A percentile compares a stretch with the other conserved stretches of the same genome.
These are phyloP conservation scores for Anthophora plumipes DNA, from an alignment of 2,888 invertebrate species.

Conservation along the genomic window DNA sequence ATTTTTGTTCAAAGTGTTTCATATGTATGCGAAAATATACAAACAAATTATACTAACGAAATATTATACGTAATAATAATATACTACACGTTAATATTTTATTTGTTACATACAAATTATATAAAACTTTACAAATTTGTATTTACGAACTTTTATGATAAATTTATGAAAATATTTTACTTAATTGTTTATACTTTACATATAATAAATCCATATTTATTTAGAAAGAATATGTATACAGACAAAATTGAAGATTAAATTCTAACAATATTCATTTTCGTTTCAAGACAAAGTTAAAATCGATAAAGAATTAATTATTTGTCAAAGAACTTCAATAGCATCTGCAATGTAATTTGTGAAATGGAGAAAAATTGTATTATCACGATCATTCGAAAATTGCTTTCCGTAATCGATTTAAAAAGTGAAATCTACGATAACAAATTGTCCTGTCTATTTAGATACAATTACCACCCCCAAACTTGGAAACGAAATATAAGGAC, in stretches of 20 bases:
- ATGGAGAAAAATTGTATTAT: background rate
- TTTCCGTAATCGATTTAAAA: constrained; percentile 7
- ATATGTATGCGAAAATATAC: background rate
- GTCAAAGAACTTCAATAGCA: background rate
- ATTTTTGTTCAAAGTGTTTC: too few species aligned
- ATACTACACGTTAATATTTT: background rate
- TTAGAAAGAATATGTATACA: background rate
- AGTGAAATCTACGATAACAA: background rate
- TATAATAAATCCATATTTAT: too few species aligned
- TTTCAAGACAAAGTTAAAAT: background rate
- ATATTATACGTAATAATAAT: background rate
- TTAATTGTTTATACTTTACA: background rate
- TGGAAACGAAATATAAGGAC: constrained; percentile 23
- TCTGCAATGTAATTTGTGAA: background rate
- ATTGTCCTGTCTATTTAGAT: background rate
- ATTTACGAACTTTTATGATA: background rate
- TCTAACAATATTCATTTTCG: background rate
- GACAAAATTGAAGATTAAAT: background rate
- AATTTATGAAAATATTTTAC: background rate
- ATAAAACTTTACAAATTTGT: too few species aligned
- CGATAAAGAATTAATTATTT: background rate
- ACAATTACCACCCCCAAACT: background rate
- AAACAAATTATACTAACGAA: background rate
- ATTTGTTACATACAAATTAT: background rate
- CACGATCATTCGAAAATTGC: background rate